A percentile compares a stretch with the other conserved stretches of the same genome.
These are phyloP conservation scores for Rhynchonycteris naso DNA, from an alignment of 2,797 vertebrate species.

Conservation along the genomic window DNA sequence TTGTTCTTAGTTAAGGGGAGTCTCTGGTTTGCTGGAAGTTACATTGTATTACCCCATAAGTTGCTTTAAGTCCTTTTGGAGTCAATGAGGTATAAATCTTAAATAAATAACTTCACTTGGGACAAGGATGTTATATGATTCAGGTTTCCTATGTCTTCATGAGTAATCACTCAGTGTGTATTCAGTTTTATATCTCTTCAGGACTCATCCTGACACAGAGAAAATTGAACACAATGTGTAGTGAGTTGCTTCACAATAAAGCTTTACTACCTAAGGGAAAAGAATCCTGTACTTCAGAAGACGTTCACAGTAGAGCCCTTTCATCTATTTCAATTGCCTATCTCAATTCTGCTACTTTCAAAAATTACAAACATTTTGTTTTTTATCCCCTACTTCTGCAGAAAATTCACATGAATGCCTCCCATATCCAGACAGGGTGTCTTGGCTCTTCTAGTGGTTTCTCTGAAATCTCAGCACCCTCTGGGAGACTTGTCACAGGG, in stretches of 20 bases:
- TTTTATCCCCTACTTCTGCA: conserved; percentile 8
- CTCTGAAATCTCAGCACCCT: not conserved
- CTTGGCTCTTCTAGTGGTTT: not conserved
- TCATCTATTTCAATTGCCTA: not conserved
- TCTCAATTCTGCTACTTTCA: not conserved
- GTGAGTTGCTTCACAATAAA: conserved; percentile 35
- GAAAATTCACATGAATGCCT: not conserved
- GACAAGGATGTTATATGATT: not conserved
- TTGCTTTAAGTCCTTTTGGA: conserved; percentile 5
- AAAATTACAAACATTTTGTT: conserved; percentile 10
- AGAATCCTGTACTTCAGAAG: not conserved
- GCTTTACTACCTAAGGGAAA: conserved; percentile 9
- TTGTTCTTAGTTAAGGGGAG: not conserved
- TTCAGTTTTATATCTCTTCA: conserved; percentile 35
- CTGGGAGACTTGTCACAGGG: not conserved
- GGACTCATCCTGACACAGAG: not conserved
- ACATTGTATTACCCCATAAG: not conserved
- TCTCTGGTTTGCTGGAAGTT: not conserved
- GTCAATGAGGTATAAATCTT: not conserved
- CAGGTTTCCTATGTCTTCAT: not conserved
- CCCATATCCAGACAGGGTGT: not conserved
- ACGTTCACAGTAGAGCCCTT: not conserved
- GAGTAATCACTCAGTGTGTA: not conserved
- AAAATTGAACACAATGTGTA: not conserved
- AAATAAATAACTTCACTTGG: not conserved